Evolutionary conservation across 2,888 invertebrate genomes (phyloP), one percentile per base, ranked within the genome.

Genomic region (Sinhomidia bicolor): DNA sequence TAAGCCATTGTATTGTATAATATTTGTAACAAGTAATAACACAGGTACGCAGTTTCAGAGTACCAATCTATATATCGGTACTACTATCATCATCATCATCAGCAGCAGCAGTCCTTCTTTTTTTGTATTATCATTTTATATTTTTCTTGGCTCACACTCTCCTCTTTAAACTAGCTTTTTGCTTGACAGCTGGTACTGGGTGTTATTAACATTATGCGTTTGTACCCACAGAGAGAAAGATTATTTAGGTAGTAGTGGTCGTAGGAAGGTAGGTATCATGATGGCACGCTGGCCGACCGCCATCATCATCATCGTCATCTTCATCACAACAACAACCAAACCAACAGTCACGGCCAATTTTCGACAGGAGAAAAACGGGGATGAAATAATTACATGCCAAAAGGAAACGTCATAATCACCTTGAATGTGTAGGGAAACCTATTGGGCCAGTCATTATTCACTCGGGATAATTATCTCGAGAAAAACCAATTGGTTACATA

Each of bases 351-450:
- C 87, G 87, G 87, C 87, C 87, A 87, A 87, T 87, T 87, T 87
- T 87, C 87, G 86, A 86, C 86, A 87, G 87, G 87, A 81, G 87
- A 87, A 87, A 87, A 87, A 81, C 81, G 76, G 85, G 81, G 87
- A 87, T 87, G 87, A 87, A 87, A 87, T 87, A 87, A 87, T 87
- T 87, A 87, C 87, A 87, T 81, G 81, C 87, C 87, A 87, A 87
- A 87, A 87, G 87, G 87, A 87, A 87, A 87, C 87, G 81, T 87
- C 87, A 87, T 87, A 87, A 87, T 81, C 87, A 87, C 87, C 87
- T 87, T 81, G 87, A 81, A 87, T 87, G 87, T 87, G 87, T 87
- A 81, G 87, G 87, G 87, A 87, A 87, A 87, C 87, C 87, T 87
- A 87, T 87, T 87, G 81, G 87, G 60, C 76, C 54, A 87, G 87